Conservation (phyloP, 2,888 invertebrate species). For the Drosophila pseudotakahashii region DNA sequence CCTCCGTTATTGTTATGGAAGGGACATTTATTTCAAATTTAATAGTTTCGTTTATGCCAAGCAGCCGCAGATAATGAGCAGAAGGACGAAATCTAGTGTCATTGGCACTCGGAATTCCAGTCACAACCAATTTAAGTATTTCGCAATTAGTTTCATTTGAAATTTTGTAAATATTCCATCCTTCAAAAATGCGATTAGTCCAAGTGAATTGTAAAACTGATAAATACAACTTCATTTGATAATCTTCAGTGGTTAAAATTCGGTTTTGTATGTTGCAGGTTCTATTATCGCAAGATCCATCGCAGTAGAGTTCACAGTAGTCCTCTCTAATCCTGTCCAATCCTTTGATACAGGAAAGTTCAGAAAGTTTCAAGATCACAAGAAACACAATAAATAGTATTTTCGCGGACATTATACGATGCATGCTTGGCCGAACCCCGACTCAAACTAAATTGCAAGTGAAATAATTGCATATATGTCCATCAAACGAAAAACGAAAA, state of each 20-base stretch:
- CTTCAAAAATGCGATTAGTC: background rate
- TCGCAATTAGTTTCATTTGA: background rate
- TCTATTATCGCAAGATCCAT: background rate
- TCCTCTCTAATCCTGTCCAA: background rate
- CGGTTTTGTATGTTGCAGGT: background rate
- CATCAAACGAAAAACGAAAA: background rate
- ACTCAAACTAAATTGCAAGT: background rate
- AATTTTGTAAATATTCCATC: conserved; percentile 13
- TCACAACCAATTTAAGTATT: background rate
- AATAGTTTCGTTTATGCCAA: background rate
- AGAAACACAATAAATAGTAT: background rate
- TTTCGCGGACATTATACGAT: background rate
- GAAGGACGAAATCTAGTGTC: conserved; percentile 2
- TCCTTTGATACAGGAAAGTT: background rate
- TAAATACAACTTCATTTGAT: background rate
- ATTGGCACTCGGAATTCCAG: background rate
- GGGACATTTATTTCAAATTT: background rate
- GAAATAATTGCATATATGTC: too few relatives aligned
- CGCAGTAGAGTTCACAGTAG: conserved; percentile 9
- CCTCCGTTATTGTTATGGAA: background rate
- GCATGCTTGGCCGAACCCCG: background rate
- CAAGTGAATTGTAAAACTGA: background rate
- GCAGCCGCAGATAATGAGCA: background rate
- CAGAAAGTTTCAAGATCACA: background rate
- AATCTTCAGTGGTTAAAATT: conserved; percentile 3